Percentiles rank a stretch among this genome's conserved stretches.
phyloP scores from a whole-genome alignment of 2,113 vertebrate genomes.

The Jacana jacana region DNA sequence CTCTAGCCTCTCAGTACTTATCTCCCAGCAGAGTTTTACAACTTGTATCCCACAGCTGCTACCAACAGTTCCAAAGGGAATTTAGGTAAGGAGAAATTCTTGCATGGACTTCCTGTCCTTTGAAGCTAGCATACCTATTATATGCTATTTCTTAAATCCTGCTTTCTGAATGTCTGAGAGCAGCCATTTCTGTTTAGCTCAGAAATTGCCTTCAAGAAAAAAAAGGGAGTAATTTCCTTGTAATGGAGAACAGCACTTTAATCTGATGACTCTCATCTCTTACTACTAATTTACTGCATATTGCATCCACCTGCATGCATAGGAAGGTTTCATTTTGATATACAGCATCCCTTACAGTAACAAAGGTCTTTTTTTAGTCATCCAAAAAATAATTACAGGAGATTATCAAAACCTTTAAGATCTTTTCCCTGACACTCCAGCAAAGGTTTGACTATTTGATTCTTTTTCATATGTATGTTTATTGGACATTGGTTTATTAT shows the following conservation, averaged over 20 bases:
- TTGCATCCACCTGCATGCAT: background rate
- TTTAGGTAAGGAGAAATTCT: background rate
- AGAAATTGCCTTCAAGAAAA: background rate
- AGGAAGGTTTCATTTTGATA: background rate
- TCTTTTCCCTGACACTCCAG: background rate
- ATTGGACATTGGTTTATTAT: background rate
- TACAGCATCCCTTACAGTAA: background rate
- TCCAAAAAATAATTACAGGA: background rate
- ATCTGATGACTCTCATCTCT: background rate
- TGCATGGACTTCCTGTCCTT: background rate
- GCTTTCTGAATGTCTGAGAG: background rate
- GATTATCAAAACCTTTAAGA: background rate
- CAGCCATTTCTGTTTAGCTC: background rate
- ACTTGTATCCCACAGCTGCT: background rate
- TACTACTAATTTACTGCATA: background rate
- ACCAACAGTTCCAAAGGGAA: background rate
- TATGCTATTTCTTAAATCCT: background rate
- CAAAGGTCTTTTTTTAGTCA: background rate
- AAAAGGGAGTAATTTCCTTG: background rate
- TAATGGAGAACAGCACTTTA: background rate
- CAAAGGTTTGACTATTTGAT: background rate
- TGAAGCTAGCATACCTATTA: background rate
- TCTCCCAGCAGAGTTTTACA: background rate
- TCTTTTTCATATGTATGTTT: background rate
- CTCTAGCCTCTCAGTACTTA: background rate